A percentile compares a stretch with the other conserved stretches of the same genome.
Conservation (phyloP, 2,113 vertebrate species). For the Candoia aspera region DNA sequence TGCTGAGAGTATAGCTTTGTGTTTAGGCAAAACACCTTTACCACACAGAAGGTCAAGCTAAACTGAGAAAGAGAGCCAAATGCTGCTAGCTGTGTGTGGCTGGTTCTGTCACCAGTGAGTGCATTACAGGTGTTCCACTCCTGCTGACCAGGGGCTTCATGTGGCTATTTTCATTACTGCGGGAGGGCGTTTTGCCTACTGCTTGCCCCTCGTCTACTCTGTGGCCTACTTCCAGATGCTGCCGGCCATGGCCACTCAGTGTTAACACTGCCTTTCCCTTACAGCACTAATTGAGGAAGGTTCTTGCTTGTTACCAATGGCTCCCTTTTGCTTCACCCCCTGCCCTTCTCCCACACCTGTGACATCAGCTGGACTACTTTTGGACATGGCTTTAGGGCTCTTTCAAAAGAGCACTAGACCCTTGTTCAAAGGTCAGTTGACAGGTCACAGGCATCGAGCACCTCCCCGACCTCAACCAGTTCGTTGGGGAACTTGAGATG, state of each 20-base stretch:
- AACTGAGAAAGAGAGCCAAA: neutral
- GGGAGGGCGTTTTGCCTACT: neutral
- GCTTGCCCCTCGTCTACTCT: neutral
- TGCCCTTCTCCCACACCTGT: too few species aligned
- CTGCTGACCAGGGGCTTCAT: neutral
- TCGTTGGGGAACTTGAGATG: neutral
- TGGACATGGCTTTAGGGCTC: too few species aligned
- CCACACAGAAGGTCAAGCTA: neutral
- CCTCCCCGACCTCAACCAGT: neutral
- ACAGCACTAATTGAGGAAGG: neutral
- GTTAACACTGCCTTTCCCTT: neutral
- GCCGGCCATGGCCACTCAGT: neutral
- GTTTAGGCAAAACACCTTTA: neutral
- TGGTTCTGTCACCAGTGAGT: neutral
- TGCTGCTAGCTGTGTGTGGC: neutral
- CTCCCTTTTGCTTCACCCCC: too few species aligned
- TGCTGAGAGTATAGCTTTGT: neutral
- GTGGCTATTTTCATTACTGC: neutral
- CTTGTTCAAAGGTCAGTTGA: too few species aligned
- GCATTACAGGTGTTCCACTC: neutral
- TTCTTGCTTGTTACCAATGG: too few species aligned
- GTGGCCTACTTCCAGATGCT: neutral
- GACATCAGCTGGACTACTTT: too few species aligned
- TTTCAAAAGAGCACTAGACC: too few species aligned
- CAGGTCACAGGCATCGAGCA: neutral